Base-by-base conservation (phyloP, 2,113 vertebrate genomes). In the cat (Felis catus) region DNA sequence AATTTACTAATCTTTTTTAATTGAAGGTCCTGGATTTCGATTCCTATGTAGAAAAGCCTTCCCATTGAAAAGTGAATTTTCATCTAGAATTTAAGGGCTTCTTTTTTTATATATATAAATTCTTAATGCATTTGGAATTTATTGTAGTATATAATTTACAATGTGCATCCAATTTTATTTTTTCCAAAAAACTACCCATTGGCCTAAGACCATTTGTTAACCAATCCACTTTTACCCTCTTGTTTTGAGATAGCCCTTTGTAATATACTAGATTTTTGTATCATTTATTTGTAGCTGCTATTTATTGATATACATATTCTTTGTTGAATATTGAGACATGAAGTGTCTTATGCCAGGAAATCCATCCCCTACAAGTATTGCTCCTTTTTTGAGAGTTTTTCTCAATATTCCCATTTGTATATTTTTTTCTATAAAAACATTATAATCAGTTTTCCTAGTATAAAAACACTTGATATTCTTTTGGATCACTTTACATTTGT, bases 1-100 rank as follows among this genome's bases (percentile, higher is more conserved):
- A 90, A 84, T 79, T 63, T 23, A 63, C 27, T 93, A 19, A 68
- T 84, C 51, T 58, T 85, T 68, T 83, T 83, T 90, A 85, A 95
- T 84, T 89, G 76, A 9, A 48, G 4, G 51, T 53, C 79, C 53
- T 84, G 41, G 12, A 74, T 96, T 88, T 65, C 45, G 12, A 63
- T 84, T 85, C 29, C 51, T 53, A 78, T 18, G 70, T 78, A n/a
- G n/a, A 71, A 90, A 96, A 78, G 27, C 21, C 27, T 79, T 89
- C 16, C 39, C 8, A 61, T 33, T 51, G 8, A 61, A 39, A 95
- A 89, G 16, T 87, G 16, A 74, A 84, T 90, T 71, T 90, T 84
- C 11, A 71, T 41, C 61, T 51, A 83, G 39, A 84, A 93, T 79
- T 48, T 70, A 78, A 73, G n/a, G n/a, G 1, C 23, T 66, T 74